Evolutionary conservation across 2,797 vertebrate species (phyloP).

Genomic region (Rhadinocentrus ornatus): DNA sequence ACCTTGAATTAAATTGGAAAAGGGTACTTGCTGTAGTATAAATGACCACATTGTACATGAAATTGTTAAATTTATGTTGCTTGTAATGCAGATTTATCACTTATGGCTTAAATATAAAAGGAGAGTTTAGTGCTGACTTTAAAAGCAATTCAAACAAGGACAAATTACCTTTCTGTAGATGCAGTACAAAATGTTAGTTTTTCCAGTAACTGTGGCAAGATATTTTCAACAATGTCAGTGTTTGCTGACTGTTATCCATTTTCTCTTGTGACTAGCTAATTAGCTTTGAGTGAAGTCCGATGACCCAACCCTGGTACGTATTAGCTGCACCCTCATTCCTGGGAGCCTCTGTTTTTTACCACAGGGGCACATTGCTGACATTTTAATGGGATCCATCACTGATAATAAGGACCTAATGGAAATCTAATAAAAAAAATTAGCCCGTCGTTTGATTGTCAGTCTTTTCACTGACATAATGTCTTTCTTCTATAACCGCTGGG

Average conservation of each 20-base stretch:
- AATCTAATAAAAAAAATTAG: slow-evolving; percentile 73
- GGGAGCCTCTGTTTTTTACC: slow-evolving; percentile 56
- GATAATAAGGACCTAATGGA: slow-evolving; percentile 79
- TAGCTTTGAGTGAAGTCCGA: slow-evolving; percentile 57
- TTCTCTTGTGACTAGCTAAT: slow-evolving; percentile 52
- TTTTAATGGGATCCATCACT: slow-evolving; percentile 76
- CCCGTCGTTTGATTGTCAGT: slow-evolving; percentile 51
- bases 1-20: no score
- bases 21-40: not conserved
- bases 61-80: slow-evolving; percentile 66
- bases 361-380: slow-evolving; percentile 64
- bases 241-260: slow-evolving; percentile 41
- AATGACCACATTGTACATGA: slow-evolving; percentile 54
- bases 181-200: not conserved
- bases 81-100: slow-evolving; percentile 80
- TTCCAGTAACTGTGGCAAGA: not conserved
- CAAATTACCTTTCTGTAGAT: slow-evolving; percentile 65
- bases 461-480: slow-evolving; percentile 21
- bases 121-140: slow-evolving; percentile 63
- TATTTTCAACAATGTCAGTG: not conserved
- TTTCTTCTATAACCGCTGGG: slow-evolving; percentile 26
- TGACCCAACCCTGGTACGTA: slow-evolving; percentile 50
- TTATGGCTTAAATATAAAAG: slow-evolving; percentile 72
- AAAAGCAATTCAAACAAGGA: slow-evolving; percentile 40
- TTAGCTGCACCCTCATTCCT: slow-evolving; percentile 44